phyloP scores from a whole-genome alignment of 2,888 invertebrate species.

The Callosobruchus maculatus region DNA sequence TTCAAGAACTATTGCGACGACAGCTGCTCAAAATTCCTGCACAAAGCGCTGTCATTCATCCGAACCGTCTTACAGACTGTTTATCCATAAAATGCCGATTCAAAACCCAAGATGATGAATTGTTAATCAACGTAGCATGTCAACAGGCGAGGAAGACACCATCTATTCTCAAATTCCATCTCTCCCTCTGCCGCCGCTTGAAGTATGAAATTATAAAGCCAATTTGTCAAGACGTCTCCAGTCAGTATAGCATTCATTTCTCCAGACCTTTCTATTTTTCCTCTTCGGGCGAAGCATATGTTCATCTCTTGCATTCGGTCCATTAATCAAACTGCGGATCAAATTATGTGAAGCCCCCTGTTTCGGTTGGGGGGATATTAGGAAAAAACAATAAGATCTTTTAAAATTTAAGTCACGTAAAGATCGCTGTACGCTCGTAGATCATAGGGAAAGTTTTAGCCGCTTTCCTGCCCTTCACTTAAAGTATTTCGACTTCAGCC shows the following conservation, averaged over 20 bases:
- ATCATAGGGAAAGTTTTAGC: background rate
- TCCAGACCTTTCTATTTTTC: background rate
- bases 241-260: slow-evolving; percentile 2
- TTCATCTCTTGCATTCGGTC: background rate
- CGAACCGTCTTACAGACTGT: too few species aligned
- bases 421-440: background rate
- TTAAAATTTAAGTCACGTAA: background rate
- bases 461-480: background rate
- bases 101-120: background rate
- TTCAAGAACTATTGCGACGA: too few species aligned
- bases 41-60: too few species aligned
- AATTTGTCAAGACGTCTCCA: slow-evolving; percentile 27
- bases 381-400: background rate
- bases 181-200: slow-evolving; percentile 1
- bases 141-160: background rate
- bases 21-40: too few species aligned
- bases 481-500: background rate
- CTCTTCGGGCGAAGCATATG: background rate
- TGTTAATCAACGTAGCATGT: background rate
- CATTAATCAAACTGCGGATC: background rate
- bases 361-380: background rate
- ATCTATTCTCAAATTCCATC: background rate
- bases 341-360: background rate
- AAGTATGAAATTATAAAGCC: slow-evolving; percentile 26
- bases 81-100: background rate